Evolutionary conservation across 2,113 vertebrate species (phyloP), one percentile per base, ranked within the genome.

Genomic region (Ardeotis arabs): DNA sequence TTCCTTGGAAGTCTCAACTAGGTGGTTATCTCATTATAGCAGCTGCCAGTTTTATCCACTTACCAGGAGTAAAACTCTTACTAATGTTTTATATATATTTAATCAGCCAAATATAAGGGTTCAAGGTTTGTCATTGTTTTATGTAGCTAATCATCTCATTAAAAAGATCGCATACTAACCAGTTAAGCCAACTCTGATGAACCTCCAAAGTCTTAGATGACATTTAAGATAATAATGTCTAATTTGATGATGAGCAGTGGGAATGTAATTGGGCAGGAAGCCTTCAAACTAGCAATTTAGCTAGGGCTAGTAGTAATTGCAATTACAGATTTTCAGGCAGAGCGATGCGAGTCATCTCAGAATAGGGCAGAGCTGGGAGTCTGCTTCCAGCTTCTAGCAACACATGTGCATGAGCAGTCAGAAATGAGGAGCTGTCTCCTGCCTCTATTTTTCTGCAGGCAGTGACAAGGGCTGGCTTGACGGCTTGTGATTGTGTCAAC

Each of bases 141-240:
- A 75, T 50, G 33, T 60, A 87, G 87, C 73, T 93, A 64, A 95
- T 93, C 4, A 64, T 92, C 73, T 88, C 44, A 64, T 84, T 93
- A 84, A 66, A 76, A 90, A 78, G 39, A 44, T 90, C 49, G 87
- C 35, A 47, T 74, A 39, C 15, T 81, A 93, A 75, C 77, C 33
- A 69, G 64, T 53, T 81, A 75, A 89, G 31, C 45, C 49, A 79
- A 67, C 39, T 91, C 14, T 49, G 87, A 84, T 78, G 91, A 94
- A 78, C 49, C 8, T 82, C 49, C 45, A 8, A 78, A 74, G 47
- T 68, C 62, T 60, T 79, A 82, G 58, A 50, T 94, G 75, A 79
- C 83, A 68, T 95, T 94, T 95, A 64, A 82, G 87, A 56, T 87
- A 82, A 72, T 89, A 78, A 27, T 67, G 39, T 95, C 41, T 82